Evolutionary conservation across 92 coral and sea anemone species (phyloP).

Genomic region (Heliopora coerulea): DNA sequence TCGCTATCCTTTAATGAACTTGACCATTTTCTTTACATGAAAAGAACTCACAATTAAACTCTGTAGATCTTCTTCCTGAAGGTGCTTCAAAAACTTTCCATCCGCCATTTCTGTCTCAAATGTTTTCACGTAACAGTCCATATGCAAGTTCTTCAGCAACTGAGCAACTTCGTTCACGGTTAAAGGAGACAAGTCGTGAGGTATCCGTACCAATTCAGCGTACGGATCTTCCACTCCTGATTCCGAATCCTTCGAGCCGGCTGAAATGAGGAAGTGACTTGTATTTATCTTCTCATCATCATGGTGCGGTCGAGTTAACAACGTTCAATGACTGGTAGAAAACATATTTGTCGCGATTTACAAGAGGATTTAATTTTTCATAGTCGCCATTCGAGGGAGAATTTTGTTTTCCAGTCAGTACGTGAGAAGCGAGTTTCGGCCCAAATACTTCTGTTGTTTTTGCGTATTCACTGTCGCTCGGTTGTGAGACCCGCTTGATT

Average conservation of each 20-base stretch:
- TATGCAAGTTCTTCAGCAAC: constrained; percentile 63
- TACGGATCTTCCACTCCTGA: constrained; percentile 27
- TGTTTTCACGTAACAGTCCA: constrained; percentile 55
- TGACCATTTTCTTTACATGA: constrained; percentile 74
- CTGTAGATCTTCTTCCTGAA: constrained; percentile 66
- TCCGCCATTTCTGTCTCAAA: constrained; percentile 72
- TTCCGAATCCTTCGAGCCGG: not conserved
- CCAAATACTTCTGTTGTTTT: no score
- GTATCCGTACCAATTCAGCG: constrained; percentile 1
- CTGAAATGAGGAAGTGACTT: no score
- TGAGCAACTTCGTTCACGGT: constrained; percentile 63
- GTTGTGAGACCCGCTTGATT: not conserved
- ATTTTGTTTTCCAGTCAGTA: not conserved
- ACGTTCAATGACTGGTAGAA: no score
- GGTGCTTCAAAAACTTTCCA: constrained; percentile 67
- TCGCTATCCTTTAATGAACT: constrained; percentile 82
- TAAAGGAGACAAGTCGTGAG: constrained; percentile 10
- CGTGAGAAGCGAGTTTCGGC: no score
- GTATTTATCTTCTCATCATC: no score
- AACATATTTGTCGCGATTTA: no score
- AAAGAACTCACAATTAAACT: constrained; percentile 76
- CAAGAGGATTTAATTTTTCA: not conserved
- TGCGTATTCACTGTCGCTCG: not conserved
- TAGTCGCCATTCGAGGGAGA: not conserved
- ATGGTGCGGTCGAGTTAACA: no score